phyloP scores from a whole-genome alignment of 2,797 vertebrate species.

The Oreortyx pictus region DNA sequence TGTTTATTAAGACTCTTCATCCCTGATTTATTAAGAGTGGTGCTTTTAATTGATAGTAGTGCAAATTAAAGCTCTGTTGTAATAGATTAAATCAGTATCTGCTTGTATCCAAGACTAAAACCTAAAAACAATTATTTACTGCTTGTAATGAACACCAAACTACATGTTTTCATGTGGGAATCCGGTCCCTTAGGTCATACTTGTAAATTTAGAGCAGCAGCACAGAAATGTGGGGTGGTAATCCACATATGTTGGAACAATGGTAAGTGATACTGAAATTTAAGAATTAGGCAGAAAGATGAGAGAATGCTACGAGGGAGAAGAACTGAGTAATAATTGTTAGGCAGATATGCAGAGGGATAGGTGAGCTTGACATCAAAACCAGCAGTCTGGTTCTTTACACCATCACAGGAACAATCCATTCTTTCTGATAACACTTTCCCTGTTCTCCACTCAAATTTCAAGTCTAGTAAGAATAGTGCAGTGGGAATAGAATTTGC shows the following conservation, averaged over 20 bases:
- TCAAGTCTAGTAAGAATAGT: background rate
- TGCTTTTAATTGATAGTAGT: slow-evolving; percentile 54
- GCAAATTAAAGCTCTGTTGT: slow-evolving; percentile 54
- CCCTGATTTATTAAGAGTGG: slow-evolving; percentile 26
- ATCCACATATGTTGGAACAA: background rate
- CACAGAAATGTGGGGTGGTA: background rate
- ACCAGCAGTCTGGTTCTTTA: background rate
- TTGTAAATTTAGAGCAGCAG: background rate
- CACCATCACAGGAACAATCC: background rate
- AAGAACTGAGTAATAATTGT: background rate
- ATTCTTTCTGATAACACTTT: background rate
- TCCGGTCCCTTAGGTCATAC: background rate
- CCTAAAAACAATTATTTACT: slow-evolving; percentile 2
- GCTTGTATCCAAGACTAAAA: slow-evolving; percentile 14
- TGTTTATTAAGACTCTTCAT: slow-evolving; percentile 61
- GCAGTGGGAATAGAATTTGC: background rate
- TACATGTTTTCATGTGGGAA: background rate
- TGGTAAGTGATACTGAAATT: background rate
- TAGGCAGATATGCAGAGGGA: background rate
- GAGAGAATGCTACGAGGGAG: background rate
- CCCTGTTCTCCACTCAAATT: background rate
- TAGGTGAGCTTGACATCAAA: background rate
- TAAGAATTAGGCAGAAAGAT: background rate
- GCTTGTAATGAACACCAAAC: background rate
- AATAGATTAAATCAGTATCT: slow-evolving; percentile 42